phyloP scores from a whole-genome alignment of 2,113 vertebrate species.

The Crotalus horridus region DNA sequence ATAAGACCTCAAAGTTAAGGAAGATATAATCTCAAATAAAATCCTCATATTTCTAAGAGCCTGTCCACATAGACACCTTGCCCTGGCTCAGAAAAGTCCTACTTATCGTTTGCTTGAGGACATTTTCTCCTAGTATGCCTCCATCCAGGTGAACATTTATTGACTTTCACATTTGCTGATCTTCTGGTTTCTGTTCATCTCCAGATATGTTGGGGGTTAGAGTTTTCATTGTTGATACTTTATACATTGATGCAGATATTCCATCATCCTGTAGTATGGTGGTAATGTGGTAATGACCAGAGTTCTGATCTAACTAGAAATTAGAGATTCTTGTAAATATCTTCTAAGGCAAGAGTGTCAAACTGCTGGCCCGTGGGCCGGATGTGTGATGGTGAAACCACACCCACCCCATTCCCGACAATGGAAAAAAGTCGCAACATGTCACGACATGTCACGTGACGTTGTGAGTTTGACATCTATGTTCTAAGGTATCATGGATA shows the following conservation, averaged over 20 bases:
- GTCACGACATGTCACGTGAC: too few relatives aligned
- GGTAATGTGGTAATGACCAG: not conserved
- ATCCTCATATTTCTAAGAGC: not conserved
- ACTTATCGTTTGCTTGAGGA: not conserved
- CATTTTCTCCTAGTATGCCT: not conserved
- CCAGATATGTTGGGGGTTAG: not conserved
- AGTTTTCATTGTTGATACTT: not conserved
- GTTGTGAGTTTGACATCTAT: too few relatives aligned
- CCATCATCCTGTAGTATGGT: not conserved
- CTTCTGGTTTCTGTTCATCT: not conserved
- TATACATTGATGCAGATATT: not conserved
- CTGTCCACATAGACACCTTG: not conserved
- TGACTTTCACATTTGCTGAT: not conserved
- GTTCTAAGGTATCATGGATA: not conserved
- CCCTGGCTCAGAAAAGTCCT: not conserved
- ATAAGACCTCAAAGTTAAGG: not conserved
- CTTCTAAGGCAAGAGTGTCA: not conserved
- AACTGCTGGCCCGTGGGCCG: too few relatives aligned
- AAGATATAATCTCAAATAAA: not conserved
- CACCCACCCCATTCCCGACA: too few relatives aligned
- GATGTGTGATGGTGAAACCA: too few relatives aligned
- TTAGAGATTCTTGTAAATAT: not conserved
- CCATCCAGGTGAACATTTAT: not conserved
- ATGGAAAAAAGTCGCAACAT: too few relatives aligned
- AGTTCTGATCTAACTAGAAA: not conserved